Evolutionary conservation across 2,888 invertebrate genomes (phyloP).

Genomic region (Ornithoptera priamus): DNA sequence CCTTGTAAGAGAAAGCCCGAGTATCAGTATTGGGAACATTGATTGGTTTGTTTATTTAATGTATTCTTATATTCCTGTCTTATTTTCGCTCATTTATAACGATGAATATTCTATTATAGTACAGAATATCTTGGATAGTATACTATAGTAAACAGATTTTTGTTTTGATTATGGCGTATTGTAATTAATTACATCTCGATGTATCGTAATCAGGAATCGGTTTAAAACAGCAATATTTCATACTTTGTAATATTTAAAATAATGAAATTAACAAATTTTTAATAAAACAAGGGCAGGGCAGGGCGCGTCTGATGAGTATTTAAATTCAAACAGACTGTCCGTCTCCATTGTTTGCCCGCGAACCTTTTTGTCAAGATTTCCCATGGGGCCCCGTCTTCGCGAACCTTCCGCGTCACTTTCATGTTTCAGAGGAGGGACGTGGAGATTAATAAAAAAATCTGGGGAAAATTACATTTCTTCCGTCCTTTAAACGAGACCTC

Average conservation of each 20-base stretch:
- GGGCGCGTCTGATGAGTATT: slow-evolving; percentile 26
- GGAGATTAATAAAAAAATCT: slow-evolving; percentile 51
- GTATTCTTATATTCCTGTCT: too few species aligned
- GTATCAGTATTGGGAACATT: too few species aligned
- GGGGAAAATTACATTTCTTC: slow-evolving; percentile 37
- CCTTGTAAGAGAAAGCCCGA: too few species aligned
- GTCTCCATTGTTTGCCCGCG: slow-evolving; percentile 61
- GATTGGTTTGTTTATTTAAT: too few species aligned
- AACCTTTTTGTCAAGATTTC: slow-evolving; percentile 75
- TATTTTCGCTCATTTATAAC: too few species aligned
- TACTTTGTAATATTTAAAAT: not conserved
- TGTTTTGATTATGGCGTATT: not conserved
- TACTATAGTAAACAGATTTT: not conserved
- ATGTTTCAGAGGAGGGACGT: slow-evolving; percentile 59
- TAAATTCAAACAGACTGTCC: slow-evolving; percentile 51
- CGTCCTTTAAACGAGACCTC: slow-evolving; percentile 10
- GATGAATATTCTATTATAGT: too few species aligned
- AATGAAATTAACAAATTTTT: not conserved
- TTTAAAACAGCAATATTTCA: not conserved
- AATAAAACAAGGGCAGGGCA: not conserved
- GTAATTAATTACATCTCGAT: not conserved
- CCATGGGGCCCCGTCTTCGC: slow-evolving; percentile 51
- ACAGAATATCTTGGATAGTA: not conserved
- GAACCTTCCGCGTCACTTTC: slow-evolving; percentile 58
- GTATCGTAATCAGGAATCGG: not conserved